Conservation (phyloP, 2,113 vertebrate genomes). For the Coturnix japonica region DNA sequence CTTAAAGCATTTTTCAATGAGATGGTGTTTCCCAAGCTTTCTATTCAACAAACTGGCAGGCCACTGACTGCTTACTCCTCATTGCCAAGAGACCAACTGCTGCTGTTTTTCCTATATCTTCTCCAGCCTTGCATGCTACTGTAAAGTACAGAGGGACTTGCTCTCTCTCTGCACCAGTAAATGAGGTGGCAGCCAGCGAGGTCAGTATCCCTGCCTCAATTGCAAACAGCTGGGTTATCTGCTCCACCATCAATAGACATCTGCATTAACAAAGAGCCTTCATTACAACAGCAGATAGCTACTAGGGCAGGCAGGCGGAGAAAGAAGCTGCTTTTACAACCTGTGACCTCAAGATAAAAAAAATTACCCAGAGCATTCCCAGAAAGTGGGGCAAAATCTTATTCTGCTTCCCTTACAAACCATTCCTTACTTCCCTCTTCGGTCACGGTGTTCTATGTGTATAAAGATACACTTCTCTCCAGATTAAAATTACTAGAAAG, state of each 20-base stretch:
- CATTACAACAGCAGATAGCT: neutral
- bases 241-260: neutral
- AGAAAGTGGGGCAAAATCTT: neutral
- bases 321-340: neutral
- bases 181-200: neutral
- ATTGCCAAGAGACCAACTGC: neutral
- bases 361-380: neutral
- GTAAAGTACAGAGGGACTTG: neutral
- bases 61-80: neutral
- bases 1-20: neutral
- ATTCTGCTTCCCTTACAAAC: neutral
- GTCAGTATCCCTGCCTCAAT: neutral
- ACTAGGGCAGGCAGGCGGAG: neutral
- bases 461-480: neutral
- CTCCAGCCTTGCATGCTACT: neutral
- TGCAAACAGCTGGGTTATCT: neutral
- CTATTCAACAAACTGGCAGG: neutral
- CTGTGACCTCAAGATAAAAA: neutral
- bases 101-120: neutral
- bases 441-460: neutral
- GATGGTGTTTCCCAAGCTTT: neutral
- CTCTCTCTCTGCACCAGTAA: neutral
- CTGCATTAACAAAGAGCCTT: neutral
- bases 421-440: neutral
- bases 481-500: neutral